These are phyloP conservation scores for Zonitis immaculata DNA, from an alignment of 2,888 invertebrate genomes.

Conservation along the genomic window DNA sequence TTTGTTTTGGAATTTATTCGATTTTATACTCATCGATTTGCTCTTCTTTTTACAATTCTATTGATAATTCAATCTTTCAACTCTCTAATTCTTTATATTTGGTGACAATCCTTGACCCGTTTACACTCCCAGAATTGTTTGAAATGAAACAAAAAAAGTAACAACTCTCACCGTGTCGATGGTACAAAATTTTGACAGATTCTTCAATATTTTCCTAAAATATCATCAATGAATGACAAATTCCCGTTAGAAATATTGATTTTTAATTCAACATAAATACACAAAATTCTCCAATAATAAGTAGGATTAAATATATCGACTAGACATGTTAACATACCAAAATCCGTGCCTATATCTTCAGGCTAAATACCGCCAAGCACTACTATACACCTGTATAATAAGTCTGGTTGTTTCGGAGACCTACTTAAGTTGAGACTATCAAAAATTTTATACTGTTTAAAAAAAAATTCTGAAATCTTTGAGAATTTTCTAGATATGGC, in stretches of 20 bases:
- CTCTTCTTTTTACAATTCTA: neutral
- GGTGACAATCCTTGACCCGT: neutral
- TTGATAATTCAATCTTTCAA: neutral
- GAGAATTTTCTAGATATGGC: no score
- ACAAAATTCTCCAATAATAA: neutral
- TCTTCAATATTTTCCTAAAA: no score
- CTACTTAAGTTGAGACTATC: conserved; percentile 18
- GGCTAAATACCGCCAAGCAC: conserved; percentile 10
- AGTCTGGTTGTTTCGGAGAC: conserved; percentile 18
- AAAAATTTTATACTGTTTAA: neutral
- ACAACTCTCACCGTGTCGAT: neutral
- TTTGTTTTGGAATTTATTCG: neutral
- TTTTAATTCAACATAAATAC: no score
- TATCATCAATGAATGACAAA: neutral
- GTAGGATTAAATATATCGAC: neutral
- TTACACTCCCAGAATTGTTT: neutral
- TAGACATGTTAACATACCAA: conserved; percentile 11
- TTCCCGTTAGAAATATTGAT: neutral
- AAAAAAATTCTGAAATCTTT: no score
- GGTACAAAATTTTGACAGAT: no score
- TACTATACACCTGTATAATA: conserved; percentile 26
- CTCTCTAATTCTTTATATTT: neutral
- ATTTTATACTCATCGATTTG: no score
- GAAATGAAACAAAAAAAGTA: neutral
- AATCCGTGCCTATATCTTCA: conserved; percentile 21